Conservation (phyloP, 2,797 vertebrate genomes). For the Danio choprae region DNA sequence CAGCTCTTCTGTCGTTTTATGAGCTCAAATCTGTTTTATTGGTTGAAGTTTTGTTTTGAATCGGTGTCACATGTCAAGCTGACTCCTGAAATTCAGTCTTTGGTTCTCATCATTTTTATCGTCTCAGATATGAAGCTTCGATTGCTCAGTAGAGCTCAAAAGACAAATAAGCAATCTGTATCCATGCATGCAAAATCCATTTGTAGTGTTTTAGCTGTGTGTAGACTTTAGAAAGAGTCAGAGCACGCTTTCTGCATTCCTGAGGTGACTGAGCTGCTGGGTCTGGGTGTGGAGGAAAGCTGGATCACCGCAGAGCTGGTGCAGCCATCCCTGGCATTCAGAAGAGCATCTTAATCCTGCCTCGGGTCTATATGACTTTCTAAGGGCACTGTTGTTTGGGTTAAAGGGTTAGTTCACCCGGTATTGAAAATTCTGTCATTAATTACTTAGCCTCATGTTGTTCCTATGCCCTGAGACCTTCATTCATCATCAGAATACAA, state of each 20-base stretch:
- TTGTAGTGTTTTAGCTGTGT: neutral
- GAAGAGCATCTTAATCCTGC: conserved; percentile 23
- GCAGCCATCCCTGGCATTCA: conserved; percentile 42
- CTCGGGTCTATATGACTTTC: neutral
- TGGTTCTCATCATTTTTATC: neutral
- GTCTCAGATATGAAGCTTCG: neutral
- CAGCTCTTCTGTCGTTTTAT: neutral
- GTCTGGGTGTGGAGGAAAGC: conserved; percentile 54
- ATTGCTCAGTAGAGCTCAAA: neutral
- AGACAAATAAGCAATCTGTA: neutral
- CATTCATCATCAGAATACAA: no score
- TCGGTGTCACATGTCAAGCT: neutral
- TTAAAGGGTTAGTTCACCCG: neutral
- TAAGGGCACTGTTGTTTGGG: neutral
- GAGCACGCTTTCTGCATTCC: conserved; percentile 55
- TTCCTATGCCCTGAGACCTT: no score
- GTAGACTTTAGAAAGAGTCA: neutral
- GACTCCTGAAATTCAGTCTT: neutral
- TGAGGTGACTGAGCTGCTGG: conserved; percentile 46
- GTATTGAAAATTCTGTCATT: no score
- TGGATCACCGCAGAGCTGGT: conserved; percentile 51
- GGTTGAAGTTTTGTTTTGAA: neutral
- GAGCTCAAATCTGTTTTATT: neutral
- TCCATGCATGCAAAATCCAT: neutral
- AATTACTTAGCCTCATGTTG: no score